Evolutionary conservation across 2,797 vertebrate genomes (phyloP), one percentile per base, ranked within the genome.

Genomic region (Chrosomus eos): DNA sequence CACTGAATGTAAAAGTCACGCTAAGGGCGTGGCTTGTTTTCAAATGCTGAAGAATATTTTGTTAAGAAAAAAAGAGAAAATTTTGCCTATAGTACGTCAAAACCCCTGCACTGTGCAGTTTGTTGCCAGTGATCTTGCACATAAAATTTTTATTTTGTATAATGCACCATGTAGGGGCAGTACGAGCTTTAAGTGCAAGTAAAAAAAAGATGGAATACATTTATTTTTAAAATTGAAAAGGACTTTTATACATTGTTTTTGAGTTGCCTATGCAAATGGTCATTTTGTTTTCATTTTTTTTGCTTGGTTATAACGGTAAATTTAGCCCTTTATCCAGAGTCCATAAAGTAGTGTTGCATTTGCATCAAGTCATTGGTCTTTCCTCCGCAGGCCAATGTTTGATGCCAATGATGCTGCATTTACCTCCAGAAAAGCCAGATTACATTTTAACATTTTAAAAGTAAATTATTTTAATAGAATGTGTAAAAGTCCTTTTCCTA

Each of bases 1-100:
- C 96, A 96, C 95, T 97, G 96, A 99, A 97, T 98, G 96, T 98
- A 97, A 96, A 90, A 95, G 94, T 96, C 94, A 92, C 93, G 93
- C 91, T 89, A 91, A 94, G 88, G 89, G 92, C 91, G 75, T 96
- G 96, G 94, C 95, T 95, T 94, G 87, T 95, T 94, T 95, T 94
- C 93, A 95, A 89, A 95, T 94, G 89, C 93, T 94, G 93, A 95
- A 94, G 91, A 94, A 93, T 88, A 96, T 96, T 96, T 97, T 97
- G 94, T 95, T 97, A 87, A 93, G 92, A 89, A 92, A 94, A 92
- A 89, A 93, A 88, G 89, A 90, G 58, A 81, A 86, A 74, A 43
- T 72, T 81, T 90, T 90, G 90, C 91, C 87, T 89, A 91, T 87
- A 93, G 90, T 91, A 92, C 89, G 90, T 90, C 90, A 91, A 90